A percentile compares a stretch with the other conserved stretches of the same genome.
These are phyloP conservation scores for Urosaurus nigricauda DNA, from an alignment of 2,797 vertebrate species.

Conservation along the genomic window DNA sequence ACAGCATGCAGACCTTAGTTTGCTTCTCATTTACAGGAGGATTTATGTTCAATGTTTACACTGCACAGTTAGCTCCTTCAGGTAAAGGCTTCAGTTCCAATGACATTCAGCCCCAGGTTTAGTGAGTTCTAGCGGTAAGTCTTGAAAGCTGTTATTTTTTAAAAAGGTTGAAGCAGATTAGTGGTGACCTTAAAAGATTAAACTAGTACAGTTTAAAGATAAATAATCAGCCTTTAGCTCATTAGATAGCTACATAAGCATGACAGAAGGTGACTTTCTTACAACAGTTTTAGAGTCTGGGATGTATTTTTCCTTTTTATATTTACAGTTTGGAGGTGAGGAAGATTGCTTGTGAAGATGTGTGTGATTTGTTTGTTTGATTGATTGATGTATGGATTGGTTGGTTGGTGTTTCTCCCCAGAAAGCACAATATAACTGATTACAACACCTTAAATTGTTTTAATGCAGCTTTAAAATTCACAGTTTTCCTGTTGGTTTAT, in stretches of 20 bases:
- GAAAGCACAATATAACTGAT: slow-evolving; percentile 68
- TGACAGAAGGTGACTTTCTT: slow-evolving; percentile 79
- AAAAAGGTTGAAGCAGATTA: slow-evolving; percentile 74
- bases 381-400: slow-evolving; percentile 9
- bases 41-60: slow-evolving; percentile 73
- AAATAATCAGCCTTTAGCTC: slow-evolving; percentile 75
- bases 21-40: slow-evolving; percentile 69
- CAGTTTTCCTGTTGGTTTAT: slow-evolving; percentile 69
- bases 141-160: slow-evolving; percentile 76
- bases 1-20: slow-evolving; percentile 59
- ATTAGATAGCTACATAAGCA: slow-evolving; percentile 75
- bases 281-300: slow-evolving; percentile 63
- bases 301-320: slow-evolving; percentile 62
- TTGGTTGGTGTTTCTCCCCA: background rate
- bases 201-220: slow-evolving; percentile 76
- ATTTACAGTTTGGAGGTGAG: slow-evolving; percentile 66
- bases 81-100: slow-evolving; percentile 66
- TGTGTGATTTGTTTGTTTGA: slow-evolving; percentile 41
- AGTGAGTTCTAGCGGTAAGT: slow-evolving; percentile 67
- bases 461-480: slow-evolving; percentile 74
- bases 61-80: slow-evolving; percentile 65
- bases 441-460: slow-evolving; percentile 70
- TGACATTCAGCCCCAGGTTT: slow-evolving; percentile 69
- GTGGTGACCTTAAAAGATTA: slow-evolving; percentile 74
- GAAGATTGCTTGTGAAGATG: background rate